Evolutionary conservation across 2,888 invertebrate genomes (phyloP), one percentile per base, ranked within the genome.

Genomic region (Drosophila vallismaia): DNA sequence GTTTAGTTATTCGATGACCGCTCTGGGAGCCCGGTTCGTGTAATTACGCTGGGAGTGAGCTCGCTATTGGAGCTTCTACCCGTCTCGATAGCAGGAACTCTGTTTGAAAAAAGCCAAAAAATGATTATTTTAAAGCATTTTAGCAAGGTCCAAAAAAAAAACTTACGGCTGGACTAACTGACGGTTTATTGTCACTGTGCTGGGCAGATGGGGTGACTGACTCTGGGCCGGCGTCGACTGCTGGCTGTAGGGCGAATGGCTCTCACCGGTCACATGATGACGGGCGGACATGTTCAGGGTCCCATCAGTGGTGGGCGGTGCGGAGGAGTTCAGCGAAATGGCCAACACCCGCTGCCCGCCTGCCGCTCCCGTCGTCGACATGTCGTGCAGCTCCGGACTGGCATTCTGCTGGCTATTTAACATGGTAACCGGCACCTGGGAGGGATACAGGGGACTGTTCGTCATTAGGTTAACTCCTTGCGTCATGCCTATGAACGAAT

Each of bases 1-100:
- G 38, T 54, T 89, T 75, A 90, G 62, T 90, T 91, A 90, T 91
- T 91, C 88, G 91, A 89, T 71, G 91, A 80, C 57, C 91, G 86
- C 62, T 92, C 92, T 40, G 92, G 90, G 42, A 91, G 75, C 6
- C 92, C 92, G 31, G 93, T 93, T 49, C 93, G 93, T 6, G 93
- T 94, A 76, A 94, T 94, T 51, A 94, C 93, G 64, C 92, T 92
- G 10, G 90, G 92, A 57, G 90, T 86, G 12, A 92, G 86, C 69
- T 92, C 92, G 28, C 87, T 89, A 63, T 88, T 91, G 51, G 82
- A 69, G 26, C 85, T 77, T 28, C 91, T 88, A 36, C 88, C 77
- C 38, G 80, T 88, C 86, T 94, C 94, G 86, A 94, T 89, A 71
- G 94, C 93, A 78, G 94, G 93, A 53, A 94, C 93, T 80, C 94